These are phyloP conservation scores for Arion vulgaris DNA, from an alignment of 1,140 invertebrate species.

Conservation along the genomic window DNA sequence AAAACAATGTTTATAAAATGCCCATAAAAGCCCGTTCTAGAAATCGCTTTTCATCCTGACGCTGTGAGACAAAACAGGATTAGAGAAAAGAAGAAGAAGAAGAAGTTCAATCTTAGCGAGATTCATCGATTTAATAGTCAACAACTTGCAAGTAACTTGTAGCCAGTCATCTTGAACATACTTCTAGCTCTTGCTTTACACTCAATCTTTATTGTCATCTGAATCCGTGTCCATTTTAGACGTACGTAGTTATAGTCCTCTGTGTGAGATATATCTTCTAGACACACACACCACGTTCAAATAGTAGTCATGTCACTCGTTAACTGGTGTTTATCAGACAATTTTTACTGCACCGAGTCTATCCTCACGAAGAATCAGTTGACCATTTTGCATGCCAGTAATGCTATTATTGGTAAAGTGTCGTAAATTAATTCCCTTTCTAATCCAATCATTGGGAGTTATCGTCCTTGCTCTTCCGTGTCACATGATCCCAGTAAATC, in stretches of 20 bases:
- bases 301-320: background rate
- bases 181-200: no score
- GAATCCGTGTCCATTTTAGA: background rate
- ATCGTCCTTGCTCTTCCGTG: conserved; percentile 31
- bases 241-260: background rate
- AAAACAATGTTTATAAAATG: no score
- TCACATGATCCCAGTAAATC: conserved; percentile 16
- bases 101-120: no score
- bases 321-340: background rate
- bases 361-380: background rate
- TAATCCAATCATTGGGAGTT: conserved; percentile 27
- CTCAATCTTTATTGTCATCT: no score
- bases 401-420: conserved; percentile 19
- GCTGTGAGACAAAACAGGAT: no score
- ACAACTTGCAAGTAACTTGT: no score
- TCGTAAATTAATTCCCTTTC: conserved; percentile 27
- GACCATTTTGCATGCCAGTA: background rate
- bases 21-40: no score
- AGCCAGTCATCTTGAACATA: no score
- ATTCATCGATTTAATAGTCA: no score
- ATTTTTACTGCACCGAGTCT: background rate
- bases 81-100: no score
- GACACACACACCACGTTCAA: background rate
- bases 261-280: background rate
- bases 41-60: no score